Evolutionary conservation across 2,113 vertebrate species (phyloP).

Genomic region (Xiphorhynchus elegans): DNA sequence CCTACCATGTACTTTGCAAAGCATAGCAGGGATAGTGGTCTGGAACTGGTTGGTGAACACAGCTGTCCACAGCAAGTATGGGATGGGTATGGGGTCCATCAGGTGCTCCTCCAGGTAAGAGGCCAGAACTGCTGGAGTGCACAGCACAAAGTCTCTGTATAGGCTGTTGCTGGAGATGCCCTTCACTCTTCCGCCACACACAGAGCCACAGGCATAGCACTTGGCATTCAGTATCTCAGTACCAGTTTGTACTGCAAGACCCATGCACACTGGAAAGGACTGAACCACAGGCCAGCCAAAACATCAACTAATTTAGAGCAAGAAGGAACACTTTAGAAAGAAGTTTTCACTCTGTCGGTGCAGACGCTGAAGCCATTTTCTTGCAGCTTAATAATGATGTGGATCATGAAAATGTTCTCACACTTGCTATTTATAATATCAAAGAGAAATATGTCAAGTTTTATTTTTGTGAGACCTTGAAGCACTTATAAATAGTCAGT

Average conservation of each 20-base stretch:
- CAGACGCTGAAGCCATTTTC: neutral
- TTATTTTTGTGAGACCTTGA: neutral
- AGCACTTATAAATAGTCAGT: neutral
- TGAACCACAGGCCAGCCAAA: neutral
- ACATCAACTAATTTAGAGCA: neutral
- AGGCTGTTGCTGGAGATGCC: neutral
- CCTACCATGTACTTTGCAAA: neutral
- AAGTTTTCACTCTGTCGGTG: neutral
- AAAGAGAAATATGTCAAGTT: neutral
- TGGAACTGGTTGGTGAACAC: neutral
- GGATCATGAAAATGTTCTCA: neutral
- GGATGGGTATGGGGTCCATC: accelerated
- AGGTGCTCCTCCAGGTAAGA: neutral
- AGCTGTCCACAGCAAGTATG: accelerated
- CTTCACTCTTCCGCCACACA: neutral
- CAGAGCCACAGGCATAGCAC: no score
- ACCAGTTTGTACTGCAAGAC: neutral
- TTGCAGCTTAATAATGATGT: neutral
- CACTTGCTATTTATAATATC: neutral
- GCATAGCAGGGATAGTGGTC: neutral
- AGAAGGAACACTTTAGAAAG: neutral
- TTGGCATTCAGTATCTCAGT: neutral
- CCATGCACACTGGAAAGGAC: accelerated
- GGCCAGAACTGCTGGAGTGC: accelerated
- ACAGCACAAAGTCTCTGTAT: neutral